Percentiles rank a stretch among this genome's conserved stretches.
Evolutionary conservation across 2,797 vertebrate species (phyloP).

Genomic region (Gymnopithys bicolor): DNA sequence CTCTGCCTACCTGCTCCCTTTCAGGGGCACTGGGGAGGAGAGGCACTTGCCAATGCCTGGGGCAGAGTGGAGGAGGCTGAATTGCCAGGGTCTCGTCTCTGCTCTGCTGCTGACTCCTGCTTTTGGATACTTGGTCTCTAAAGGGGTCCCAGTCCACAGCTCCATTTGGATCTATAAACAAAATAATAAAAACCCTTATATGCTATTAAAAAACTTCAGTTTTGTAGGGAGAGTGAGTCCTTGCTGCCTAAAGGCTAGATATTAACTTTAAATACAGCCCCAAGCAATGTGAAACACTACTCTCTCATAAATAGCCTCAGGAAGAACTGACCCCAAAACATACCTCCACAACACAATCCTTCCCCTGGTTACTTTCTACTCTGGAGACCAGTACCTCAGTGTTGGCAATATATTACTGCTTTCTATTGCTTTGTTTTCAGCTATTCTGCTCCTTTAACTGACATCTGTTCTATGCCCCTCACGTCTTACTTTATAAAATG

Average conservation of each 20-base stretch:
- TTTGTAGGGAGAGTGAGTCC: not conserved
- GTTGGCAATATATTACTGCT: not conserved
- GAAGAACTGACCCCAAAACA: not conserved
- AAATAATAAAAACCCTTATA: not conserved
- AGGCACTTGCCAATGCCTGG: too few relatives aligned
- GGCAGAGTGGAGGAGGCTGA: not conserved
- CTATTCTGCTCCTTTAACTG: not conserved
- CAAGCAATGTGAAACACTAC: not conserved
- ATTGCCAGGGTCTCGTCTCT: not conserved
- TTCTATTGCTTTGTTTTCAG: not conserved
- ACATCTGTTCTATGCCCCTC: not conserved
- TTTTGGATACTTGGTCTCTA: not conserved
- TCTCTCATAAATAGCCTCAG: not conserved
- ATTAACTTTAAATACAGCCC: not conserved
- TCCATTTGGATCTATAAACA: not conserved
- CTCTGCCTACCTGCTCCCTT: not conserved
- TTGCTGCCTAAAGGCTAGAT: not conserved
- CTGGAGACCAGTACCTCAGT: not conserved
- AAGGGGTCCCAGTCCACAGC: not conserved
- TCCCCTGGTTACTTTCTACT: accelerated
- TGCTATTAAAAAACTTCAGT: not conserved
- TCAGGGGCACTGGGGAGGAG: not conserved
- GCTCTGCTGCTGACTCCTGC: not conserved
- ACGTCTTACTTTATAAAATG: not conserved
- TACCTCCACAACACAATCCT: not conserved